A percentile compares a stretch with the other conserved stretches of the same genome.
Evolutionary conservation across 2,113 vertebrate genomes (phyloP).

Genomic region (Pitta sordida): DNA sequence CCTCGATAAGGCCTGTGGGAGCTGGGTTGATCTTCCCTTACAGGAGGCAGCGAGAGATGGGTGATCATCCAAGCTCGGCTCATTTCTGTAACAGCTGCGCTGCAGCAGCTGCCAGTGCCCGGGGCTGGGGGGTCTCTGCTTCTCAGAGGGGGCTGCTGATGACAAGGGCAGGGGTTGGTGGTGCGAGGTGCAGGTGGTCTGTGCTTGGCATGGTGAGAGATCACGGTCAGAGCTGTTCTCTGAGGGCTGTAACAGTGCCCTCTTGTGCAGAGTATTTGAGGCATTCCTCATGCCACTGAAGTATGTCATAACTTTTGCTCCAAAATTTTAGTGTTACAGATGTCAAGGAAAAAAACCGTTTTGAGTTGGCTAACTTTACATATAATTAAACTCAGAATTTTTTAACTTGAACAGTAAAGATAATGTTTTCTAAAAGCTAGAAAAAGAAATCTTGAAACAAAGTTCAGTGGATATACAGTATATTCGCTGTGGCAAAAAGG

Average conservation of each 20-base stretch:
- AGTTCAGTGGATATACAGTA: neutral
- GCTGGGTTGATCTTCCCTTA: neutral
- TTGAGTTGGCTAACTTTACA: neutral
- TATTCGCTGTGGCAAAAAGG: neutral
- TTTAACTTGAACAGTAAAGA: neutral
- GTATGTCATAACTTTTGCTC: neutral
- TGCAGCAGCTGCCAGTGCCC: neutral
- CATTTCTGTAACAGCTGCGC: neutral
- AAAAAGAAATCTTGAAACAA: neutral
- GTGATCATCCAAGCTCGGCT: neutral
- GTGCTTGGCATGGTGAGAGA: rapidly evolving
- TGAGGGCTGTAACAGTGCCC: neutral
- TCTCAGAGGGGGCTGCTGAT: neutral
- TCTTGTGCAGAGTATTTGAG: neutral
- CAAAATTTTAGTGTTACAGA: neutral
- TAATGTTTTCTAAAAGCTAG: neutral
- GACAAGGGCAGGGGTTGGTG: neutral
- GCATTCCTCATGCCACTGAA: neutral
- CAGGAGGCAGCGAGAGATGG: neutral
- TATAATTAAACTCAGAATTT: neutral
- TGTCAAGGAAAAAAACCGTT: neutral
- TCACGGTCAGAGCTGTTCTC: neutral
- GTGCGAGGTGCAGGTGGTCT: neutral
- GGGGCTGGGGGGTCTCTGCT: neutral
- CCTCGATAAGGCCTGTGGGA: rapidly evolving